Evolutionary conservation across 2,113 vertebrate species (phyloP).

Genomic region (Illadopsis cleaveri): DNA sequence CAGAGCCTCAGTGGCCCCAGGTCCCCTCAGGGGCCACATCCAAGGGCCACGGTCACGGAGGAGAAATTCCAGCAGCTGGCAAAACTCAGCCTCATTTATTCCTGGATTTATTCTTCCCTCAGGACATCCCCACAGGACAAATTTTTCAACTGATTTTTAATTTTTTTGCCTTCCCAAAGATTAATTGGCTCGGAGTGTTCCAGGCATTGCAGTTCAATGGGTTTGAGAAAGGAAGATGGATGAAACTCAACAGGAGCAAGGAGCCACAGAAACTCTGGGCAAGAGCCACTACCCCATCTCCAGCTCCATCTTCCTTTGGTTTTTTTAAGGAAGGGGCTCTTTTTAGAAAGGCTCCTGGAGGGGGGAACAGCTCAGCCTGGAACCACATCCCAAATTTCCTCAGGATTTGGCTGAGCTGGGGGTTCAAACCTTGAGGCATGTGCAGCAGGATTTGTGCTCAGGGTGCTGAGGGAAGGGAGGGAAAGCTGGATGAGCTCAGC

Average conservation of each 20-base stretch:
- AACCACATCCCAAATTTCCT: neutral
- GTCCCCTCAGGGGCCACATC: neutral
- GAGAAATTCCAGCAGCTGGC: neutral
- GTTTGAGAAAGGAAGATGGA: neutral
- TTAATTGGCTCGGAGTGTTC: neutral
- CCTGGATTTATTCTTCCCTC: neutral
- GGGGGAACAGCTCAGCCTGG: neutral
- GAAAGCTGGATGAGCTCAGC: neutral
- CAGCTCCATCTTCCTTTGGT: neutral
- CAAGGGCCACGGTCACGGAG: fast-evolving
- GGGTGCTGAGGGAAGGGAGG: neutral
- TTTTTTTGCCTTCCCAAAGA: neutral
- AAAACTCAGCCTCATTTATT: neutral
- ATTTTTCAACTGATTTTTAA: neutral
- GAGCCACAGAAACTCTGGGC: neutral
- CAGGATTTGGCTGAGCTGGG: fast-evolving
- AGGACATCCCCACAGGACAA: neutral
- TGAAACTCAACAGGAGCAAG: neutral
- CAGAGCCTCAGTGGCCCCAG: neutral
- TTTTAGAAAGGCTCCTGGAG: neutral
- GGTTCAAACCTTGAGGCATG: neutral
- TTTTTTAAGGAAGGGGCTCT: neutral
- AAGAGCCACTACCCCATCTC: neutral
- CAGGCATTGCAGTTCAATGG: neutral
- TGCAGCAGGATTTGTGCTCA: neutral